Evolutionary conservation across 1,140 invertebrate species (phyloP), one percentile per base, ranked within the genome.

Genomic region (Tribolium madens): DNA sequence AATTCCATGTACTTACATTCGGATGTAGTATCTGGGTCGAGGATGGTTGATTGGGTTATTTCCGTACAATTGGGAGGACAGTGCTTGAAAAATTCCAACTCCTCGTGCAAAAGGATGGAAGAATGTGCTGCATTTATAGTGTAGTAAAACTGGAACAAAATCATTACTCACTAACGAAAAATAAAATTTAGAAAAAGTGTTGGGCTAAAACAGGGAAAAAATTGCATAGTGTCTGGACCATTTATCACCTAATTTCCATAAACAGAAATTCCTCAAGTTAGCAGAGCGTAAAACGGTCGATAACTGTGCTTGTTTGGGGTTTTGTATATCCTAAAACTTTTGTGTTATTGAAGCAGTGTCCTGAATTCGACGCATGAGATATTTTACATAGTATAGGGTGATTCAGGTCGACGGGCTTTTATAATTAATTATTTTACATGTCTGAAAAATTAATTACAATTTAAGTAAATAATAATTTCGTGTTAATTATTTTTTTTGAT

Each of bases 131-230:
- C 83, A 69, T 86, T 85, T 64, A 88, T 47, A 1, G 82, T 78
- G 81, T 87, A 89, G 76, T 89, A 90, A 21, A 87, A 78, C 89
- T 90, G 83, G 36, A 88, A 86, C 57, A 80, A 75, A 75, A 73
- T 71, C 57, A 75, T 0, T 47, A 12, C 6, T 1, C 12, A 50
- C 3, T 7, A 26, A 13, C 15, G 14, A n/a, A 10, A n/a, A 31
- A 31, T 31, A 31, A 31, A 31, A 31, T 31, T n/a, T n/a, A n/a
- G n/a, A n/a, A 26, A 26, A 26, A 26, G 6, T 26, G 21, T 26
- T 26, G 21, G 21, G 1, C 21, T 5, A 26, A 26, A 26, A 26
- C 21, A 3, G 21, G 21, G n/a, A n/a, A 26, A 26, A 57, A 57
- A 17, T 6, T 3, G 5, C 10, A 21, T 57, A n/a, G 21, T 26